Percentiles rank a stretch among this genome's conserved stretches.
Conservation (phyloP, 2,797 vertebrate genomes). For the Danio jaintianensis region DNA sequence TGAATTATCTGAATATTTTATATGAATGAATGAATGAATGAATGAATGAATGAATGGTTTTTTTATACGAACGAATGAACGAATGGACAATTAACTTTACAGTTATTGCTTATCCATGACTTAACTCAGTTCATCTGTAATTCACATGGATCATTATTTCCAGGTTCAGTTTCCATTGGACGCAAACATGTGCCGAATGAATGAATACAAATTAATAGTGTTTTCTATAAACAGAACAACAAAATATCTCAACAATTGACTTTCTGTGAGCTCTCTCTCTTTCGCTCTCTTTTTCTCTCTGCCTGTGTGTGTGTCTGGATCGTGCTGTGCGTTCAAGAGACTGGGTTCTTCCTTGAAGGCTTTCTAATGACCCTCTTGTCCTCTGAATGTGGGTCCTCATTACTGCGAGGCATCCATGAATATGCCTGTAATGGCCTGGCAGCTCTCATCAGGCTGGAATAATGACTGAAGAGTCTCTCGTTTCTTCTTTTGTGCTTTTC, state of each 20-base stretch:
- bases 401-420: constrained; percentile 43
- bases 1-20: too few species aligned
- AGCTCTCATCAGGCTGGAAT: constrained; percentile 55
- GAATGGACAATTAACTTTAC: too few species aligned
- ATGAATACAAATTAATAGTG: background rate
- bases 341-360: constrained; percentile 38
- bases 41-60: too few species aligned
- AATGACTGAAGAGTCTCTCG: constrained; percentile 54
- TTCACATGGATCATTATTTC: background rate
- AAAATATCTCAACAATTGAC: background rate
- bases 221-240: constrained; percentile 13
- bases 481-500: constrained; percentile 39
- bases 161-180: background rate
- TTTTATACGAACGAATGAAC: too few species aligned
- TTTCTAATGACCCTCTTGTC: constrained; percentile 60
- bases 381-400: constrained; percentile 54
- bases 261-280: background rate
- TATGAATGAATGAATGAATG: too few species aligned
- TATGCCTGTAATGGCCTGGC: constrained; percentile 51
- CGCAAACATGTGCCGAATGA: background rate
- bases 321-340: constrained; percentile 4
- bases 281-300: background rate
- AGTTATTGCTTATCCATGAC: too few species aligned
- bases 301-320: background rate
- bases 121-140: background rate